These are phyloP conservation scores for Palloptera scutellata DNA, from an alignment of 2,888 invertebrate genomes.

Conservation along the genomic window DNA sequence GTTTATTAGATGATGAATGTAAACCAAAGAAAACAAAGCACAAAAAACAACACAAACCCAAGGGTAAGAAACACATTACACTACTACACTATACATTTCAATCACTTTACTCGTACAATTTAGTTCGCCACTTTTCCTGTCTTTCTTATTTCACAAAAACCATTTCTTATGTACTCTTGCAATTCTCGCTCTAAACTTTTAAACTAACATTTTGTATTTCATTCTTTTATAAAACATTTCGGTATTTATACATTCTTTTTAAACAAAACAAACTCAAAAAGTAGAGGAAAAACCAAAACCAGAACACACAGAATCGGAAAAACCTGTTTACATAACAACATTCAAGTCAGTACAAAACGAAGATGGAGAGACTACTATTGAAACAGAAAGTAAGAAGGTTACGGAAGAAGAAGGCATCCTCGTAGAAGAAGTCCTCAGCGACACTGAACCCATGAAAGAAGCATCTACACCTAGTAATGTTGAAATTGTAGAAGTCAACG, in stretches of 20 bases:
- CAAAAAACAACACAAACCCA: constrained; percentile 53
- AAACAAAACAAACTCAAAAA: constrained; percentile 18
- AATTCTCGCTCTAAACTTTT: constrained; percentile 7
- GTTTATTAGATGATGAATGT: constrained; percentile 58
- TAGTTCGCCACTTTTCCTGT: too few relatives aligned
- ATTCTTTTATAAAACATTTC: constrained; percentile 4
- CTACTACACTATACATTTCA: constrained; percentile 20
- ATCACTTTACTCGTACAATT: too few relatives aligned
- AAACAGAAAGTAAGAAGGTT: constrained; percentile 60
- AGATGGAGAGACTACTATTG: constrained; percentile 59
- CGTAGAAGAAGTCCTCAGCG: constrained; percentile 62
- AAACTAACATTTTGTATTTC: constrained; percentile 11
- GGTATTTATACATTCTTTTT: constrained; percentile 9
- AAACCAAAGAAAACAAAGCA: constrained; percentile 47
- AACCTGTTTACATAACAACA: constrained; percentile 62
- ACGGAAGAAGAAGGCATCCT: constrained; percentile 60
- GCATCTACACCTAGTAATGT: constrained; percentile 51
- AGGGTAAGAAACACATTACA: constrained; percentile 54
- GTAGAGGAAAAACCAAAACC: constrained; percentile 52
- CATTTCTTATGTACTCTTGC: too few relatives aligned
- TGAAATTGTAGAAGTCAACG: constrained; percentile 61
- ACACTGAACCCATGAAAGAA: constrained; percentile 55
- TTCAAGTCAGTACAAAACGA: constrained; percentile 63
- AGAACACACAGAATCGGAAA: constrained; percentile 57
- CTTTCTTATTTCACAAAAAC: too few relatives aligned